phyloP scores from a whole-genome alignment of 2,797 vertebrate species.

The Parambassis ranga region DNA sequence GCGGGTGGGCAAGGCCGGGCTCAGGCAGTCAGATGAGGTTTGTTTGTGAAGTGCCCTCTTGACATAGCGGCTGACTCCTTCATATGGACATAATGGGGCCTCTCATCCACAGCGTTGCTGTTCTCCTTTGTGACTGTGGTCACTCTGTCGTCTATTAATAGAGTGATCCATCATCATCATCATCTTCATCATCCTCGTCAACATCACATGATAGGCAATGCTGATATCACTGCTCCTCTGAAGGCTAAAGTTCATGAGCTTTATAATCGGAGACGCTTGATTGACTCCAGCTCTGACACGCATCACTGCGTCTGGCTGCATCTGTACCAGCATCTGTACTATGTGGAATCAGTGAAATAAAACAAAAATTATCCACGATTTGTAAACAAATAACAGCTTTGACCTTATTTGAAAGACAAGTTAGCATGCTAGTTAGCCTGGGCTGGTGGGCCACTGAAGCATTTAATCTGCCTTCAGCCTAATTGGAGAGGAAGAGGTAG shows the following conservation, averaged over 20 bases:
- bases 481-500: too few relatives aligned
- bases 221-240: slow-evolving; percentile 46
- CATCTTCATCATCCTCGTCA: slow-evolving; percentile 58
- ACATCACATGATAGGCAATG: slow-evolving; percentile 68
- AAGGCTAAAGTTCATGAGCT: slow-evolving; percentile 18
- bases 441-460: too few relatives aligned
- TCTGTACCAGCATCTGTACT: too few relatives aligned
- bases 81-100: slow-evolving; percentile 74
- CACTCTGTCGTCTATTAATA: slow-evolving; percentile 74
- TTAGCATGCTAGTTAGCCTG: too few relatives aligned
- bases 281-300: not conserved
- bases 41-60: slow-evolving; percentile 65
- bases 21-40: slow-evolving; percentile 67
- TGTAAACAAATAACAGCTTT: too few relatives aligned
- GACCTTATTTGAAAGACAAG: too few relatives aligned
- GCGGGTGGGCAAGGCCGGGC: slow-evolving; percentile 28
- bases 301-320: not conserved
- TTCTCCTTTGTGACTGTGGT: slow-evolving; percentile 67
- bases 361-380: too few relatives aligned
- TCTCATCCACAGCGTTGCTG: slow-evolving; percentile 57
- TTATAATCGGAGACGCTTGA: slow-evolving; percentile 5
- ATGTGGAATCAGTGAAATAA: too few relatives aligned
- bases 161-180: slow-evolving; percentile 68
- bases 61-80: slow-evolving; percentile 65
- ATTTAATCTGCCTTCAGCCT: too few relatives aligned